Conservation (phyloP, 2,888 invertebrate species). For the Suillia variegata region DNA sequence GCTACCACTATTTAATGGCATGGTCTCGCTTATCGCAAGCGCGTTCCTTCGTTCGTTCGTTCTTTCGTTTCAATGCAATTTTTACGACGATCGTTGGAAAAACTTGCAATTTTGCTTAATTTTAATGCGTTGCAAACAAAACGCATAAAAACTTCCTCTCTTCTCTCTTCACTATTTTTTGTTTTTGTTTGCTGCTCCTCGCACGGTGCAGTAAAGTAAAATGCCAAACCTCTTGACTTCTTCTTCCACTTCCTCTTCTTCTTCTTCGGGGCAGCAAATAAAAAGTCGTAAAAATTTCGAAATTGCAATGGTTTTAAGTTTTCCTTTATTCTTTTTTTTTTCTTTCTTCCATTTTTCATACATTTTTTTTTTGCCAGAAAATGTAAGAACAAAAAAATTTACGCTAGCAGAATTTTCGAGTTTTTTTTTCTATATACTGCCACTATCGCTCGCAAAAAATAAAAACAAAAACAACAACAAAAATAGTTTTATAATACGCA, state of each 20-base stretch:
- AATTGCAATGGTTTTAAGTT: conserved; percentile 27
- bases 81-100: conserved; percentile 28
- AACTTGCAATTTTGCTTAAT: conserved; percentile 53
- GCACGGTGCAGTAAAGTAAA: not conserved
- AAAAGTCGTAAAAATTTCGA: conserved; percentile 42
- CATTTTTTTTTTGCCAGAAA: too few species aligned
- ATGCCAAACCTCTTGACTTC: conserved; percentile 32
- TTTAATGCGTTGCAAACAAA: conserved; percentile 46
- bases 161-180: conserved; percentile 39
- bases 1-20: conserved; percentile 17
- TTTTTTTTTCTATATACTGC: too few species aligned
- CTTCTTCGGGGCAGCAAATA: too few species aligned
- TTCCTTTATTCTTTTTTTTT: conserved; percentile 1
- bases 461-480: not conserved
- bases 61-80: conserved; percentile 27
- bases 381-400: too few species aligned
- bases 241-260: too few species aligned
- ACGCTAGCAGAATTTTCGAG: too few species aligned
- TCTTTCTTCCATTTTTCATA: too few species aligned
- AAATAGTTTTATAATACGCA: conserved; percentile 7
- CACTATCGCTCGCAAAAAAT: not conserved
- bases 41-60: too few species aligned
- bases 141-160: conserved; percentile 30
- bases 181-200: conserved; percentile 31
- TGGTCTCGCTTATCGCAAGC: conserved; percentile 24